Base-by-base conservation (phyloP, 1,140 invertebrate species). In the Papilio polyxenes region DNA sequence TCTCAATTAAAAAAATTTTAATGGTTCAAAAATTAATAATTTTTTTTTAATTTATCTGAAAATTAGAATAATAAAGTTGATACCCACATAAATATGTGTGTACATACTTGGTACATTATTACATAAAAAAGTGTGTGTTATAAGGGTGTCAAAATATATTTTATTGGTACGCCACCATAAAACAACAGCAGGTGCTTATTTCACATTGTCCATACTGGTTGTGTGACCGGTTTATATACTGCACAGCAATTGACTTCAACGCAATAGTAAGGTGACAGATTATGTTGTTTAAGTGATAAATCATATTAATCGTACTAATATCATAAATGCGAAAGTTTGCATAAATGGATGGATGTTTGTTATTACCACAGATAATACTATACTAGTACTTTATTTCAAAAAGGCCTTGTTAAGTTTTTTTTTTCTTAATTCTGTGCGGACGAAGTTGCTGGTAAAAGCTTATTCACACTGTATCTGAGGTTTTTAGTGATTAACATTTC, bases 161-260 rank as follows among this genome's bases (percentile, higher is more conserved):
- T 48, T 31, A 20, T 49, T 51, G 44, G 20, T 31, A 23, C 48
- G 10, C 15, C 75, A 75, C 48, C 40, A 51, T 77, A 56, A 31
- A 23, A 53, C n/a, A 53, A 49, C 75, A 76, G 51, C 53, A 79
- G 77, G 77, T 79, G 77, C 51, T 56, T 79, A 44, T 79, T 62
- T 20, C 56, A 37, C 37, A 79, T 79, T 79, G 77, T 65, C 31
- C 17, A 13, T 37, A 20, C 77, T 44, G 31, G 56, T 79, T 79
- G 62, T 79, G 56, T n/a, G 77, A 79, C 77, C 51, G 77, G 56
- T 79, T 79, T 59, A 37, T 62, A 40, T 56, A 62, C 75, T 40
- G 20, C 49, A 37, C 23, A 37, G 51, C 13, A 77, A 53, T 56
- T 53, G 13, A 72, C 15, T 10, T 72, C 11, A 72, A 37, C 65